These are phyloP conservation scores for Sarcoramphus papa DNA, from an alignment of 2,797 vertebrate genomes.

Conservation along the genomic window DNA sequence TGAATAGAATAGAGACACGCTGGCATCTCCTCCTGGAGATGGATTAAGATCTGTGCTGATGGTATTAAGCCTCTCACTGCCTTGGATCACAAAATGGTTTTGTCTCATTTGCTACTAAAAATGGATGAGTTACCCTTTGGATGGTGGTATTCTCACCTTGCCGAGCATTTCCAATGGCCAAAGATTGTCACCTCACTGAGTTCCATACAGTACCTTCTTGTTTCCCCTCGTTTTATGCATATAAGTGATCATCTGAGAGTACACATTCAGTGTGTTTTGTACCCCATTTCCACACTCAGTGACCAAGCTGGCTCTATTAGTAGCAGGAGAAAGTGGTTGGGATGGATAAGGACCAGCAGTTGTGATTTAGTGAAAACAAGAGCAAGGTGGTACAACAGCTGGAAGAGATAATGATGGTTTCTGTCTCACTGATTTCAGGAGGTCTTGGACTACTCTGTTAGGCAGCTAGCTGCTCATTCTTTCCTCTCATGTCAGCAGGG, in stretches of 20 bases:
- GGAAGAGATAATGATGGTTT: neutral
- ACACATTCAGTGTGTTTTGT: neutral
- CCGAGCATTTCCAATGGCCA: neutral
- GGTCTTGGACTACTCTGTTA: neutral
- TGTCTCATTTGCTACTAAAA: neutral
- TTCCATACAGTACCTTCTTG: neutral
- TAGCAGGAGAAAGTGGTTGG: neutral
- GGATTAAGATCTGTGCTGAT: neutral
- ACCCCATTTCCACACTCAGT: rapidly evolving
- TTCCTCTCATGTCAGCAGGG: neutral
- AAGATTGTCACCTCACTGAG: neutral
- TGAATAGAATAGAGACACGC: neutral
- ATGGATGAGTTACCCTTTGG: neutral
- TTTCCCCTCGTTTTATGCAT: neutral
- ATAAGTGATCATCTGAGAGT: neutral
- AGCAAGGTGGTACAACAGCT: neutral
- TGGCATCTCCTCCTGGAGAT: neutral
- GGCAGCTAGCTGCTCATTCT: neutral
- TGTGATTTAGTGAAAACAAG: neutral
- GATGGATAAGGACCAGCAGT: neutral
- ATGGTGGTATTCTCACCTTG: neutral
- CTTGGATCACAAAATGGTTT: neutral
- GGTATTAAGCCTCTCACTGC: neutral
- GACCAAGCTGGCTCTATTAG: neutral
- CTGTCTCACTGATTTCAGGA: neutral